phyloP scores from a whole-genome alignment of 2,888 invertebrate genomes.

The Thysanoteuthis rhombus region DNA sequence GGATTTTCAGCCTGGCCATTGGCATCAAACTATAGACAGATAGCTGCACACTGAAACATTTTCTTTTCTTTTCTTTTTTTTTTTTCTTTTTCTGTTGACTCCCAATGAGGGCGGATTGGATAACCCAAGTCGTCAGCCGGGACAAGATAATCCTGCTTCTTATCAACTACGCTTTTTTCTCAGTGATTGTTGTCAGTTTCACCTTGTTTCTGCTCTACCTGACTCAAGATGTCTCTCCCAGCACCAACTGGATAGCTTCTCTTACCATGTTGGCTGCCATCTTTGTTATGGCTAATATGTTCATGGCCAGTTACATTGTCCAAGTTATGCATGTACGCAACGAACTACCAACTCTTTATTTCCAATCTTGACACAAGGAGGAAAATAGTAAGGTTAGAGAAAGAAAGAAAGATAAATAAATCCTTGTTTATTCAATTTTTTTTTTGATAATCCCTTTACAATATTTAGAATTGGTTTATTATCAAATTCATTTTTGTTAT shows the following conservation, averaged over 20 bases:
- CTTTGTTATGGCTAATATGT: slow-evolving; percentile 59
- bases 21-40: background rate
- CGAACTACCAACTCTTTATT: slow-evolving; percentile 42
- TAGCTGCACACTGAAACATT: background rate
- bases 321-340: slow-evolving; percentile 58
- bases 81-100: background rate
- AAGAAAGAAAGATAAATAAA: background rate
- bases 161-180: slow-evolving; percentile 64
- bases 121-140: slow-evolving; percentile 54
- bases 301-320: slow-evolving; percentile 62
- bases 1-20: background rate
- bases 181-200: slow-evolving; percentile 50
- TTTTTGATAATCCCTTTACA: too few species aligned
- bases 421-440: background rate
- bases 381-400: background rate
- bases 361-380: background rate
- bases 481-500: background rate
- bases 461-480: background rate
- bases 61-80: background rate
- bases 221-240: slow-evolving; percentile 46
- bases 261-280: slow-evolving; percentile 56
- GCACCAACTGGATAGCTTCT: slow-evolving; percentile 46
- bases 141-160: slow-evolving; percentile 61
- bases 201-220: slow-evolving; percentile 55
- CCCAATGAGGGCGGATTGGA: slow-evolving; percentile 57